A percentile compares a stretch with the other conserved stretches of the same genome.
Evolutionary conservation across 2,888 invertebrate species (phyloP).

Genomic region (Scaptomyza reducta): DNA sequence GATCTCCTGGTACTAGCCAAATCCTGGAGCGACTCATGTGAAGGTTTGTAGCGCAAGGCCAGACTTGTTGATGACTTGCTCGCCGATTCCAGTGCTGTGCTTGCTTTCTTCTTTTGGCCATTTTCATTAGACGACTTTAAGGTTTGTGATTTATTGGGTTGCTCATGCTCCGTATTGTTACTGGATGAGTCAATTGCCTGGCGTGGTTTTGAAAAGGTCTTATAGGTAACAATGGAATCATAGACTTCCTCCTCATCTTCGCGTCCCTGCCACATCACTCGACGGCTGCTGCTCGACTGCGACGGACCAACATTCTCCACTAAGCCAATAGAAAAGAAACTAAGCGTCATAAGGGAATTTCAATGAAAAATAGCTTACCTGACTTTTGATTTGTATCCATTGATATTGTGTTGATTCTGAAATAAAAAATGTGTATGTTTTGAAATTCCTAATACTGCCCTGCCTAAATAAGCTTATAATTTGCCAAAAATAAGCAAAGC

Average conservation of each 20-base stretch:
- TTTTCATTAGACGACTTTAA: not conserved
- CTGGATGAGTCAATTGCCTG: not conserved
- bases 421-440: slow-evolving; percentile 23
- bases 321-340: not conserved
- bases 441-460: slow-evolving; percentile 6
- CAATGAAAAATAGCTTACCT: slow-evolving; percentile 39
- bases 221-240: slow-evolving; percentile 63
- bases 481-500: slow-evolving; percentile 15
- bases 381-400: slow-evolving; percentile 61
- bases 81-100: not conserved
- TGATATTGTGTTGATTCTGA: slow-evolving; percentile 22
- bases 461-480: not conserved
- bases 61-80: slow-evolving; percentile 22
- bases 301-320: slow-evolving; percentile 44
- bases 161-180: slow-evolving; percentile 10
- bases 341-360: not conserved
- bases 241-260: slow-evolving; percentile 59
- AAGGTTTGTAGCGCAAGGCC: slow-evolving; percentile 30
- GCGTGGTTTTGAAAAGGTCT: slow-evolving; percentile 15
- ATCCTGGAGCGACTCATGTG: slow-evolving; percentile 38
- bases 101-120: not conserved
- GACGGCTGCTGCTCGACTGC: slow-evolving; percentile 55
- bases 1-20: slow-evolving; percentile 11
- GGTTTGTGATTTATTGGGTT: slow-evolving; percentile 3
- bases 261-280: slow-evolving; percentile 59